A percentile compares a stretch with the other conserved stretches of the same genome.
Conservation (phyloP, 2,888 invertebrate species). For the Andrena camellia region DNA sequence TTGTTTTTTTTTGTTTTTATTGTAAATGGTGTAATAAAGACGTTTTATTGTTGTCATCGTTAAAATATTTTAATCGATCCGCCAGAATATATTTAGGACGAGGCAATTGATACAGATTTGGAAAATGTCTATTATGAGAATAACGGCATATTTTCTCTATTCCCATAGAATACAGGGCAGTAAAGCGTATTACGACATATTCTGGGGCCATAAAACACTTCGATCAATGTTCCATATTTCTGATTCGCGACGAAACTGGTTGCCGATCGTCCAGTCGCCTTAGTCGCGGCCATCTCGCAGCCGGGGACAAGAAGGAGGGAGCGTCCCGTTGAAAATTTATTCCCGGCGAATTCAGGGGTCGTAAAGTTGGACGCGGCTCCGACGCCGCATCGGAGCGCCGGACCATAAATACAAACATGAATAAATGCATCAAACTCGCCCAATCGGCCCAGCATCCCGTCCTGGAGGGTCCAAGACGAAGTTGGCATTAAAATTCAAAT, state of each 20-base stretch:
- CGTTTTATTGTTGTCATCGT: too few species aligned
- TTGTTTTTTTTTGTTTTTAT: too few species aligned
- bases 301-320: constrained; percentile 40
- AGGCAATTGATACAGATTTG: background rate
- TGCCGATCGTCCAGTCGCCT: constrained; percentile 1
- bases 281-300: constrained; percentile 3
- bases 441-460: constrained; percentile 42
- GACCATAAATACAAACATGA: constrained; percentile 79
- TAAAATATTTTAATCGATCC: background rate
- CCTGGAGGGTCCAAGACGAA: constrained; percentile 36
- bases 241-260: constrained; percentile 27
- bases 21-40: too few species aligned
- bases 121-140: background rate
- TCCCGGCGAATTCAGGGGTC: constrained; percentile 63
- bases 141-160: background rate
- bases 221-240: constrained; percentile 25
- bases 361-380: constrained; percentile 56
- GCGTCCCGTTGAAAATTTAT: constrained; percentile 60
- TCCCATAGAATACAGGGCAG: background rate
- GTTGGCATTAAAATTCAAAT: constrained; percentile 80
- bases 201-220: constrained; percentile 39
- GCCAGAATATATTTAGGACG: background rate
- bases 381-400: constrained; percentile 41
- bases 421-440: constrained; percentile 79
- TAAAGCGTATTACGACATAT: constrained; percentile 11